Conservation (phyloP, 2,888 invertebrate genomes). For the Tryphoninae sp. region DNA sequence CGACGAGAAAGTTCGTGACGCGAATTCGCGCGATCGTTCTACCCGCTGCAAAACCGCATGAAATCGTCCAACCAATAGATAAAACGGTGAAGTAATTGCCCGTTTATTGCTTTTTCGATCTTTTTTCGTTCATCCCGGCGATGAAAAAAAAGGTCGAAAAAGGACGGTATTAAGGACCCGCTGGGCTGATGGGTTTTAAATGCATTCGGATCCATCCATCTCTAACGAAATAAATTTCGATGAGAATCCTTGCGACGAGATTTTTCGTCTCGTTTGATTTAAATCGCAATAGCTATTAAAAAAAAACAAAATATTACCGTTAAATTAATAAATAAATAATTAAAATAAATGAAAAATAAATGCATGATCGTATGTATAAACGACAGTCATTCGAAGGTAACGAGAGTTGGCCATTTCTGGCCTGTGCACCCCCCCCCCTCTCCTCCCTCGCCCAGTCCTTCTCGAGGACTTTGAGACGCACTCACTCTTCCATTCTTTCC, state of each 20-base stretch:
- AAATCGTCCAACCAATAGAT: conserved; percentile 47
- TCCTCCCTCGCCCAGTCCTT: neutral
- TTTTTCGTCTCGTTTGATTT: too few relatives aligned
- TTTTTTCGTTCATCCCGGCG: neutral
- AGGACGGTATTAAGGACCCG: too few relatives aligned
- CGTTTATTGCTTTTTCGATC: conserved; percentile 8
- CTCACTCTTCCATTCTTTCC: conserved; percentile 50
- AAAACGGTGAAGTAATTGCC: conserved; percentile 47
- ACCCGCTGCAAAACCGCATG: conserved; percentile 14
- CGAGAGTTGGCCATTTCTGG: conserved; percentile 6
- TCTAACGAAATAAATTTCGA: neutral
- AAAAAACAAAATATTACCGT: neutral
- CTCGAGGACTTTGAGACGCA: conserved; percentile 26
- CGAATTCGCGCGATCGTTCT: conserved; percentile 17
- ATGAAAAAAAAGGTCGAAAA: too few relatives aligned
- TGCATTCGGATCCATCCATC: too few relatives aligned
- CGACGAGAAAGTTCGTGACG: conserved; percentile 46
- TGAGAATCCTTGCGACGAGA: neutral
- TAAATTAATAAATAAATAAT: neutral
- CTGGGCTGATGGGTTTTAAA: too few relatives aligned
- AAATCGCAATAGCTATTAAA: neutral
- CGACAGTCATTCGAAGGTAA: neutral
- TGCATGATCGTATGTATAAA: neutral
- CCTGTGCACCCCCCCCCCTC: too few relatives aligned
- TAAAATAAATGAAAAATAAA: neutral